These are phyloP conservation scores for Petrolisthes cinctipes DNA, from an alignment of 2,888 invertebrate species.

Conservation along the genomic window DNA sequence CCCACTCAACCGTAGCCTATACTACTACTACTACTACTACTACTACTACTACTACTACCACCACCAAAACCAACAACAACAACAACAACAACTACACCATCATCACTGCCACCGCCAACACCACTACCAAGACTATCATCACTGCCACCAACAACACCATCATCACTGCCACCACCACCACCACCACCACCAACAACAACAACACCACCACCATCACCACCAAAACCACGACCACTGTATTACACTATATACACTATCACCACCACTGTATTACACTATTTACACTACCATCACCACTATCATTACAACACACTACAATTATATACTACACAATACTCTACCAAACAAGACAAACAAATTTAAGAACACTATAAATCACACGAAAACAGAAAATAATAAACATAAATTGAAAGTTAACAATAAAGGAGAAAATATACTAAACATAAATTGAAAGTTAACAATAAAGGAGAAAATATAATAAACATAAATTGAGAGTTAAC, in stretches of 20 bases:
- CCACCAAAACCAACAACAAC: background rate
- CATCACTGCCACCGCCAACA: background rate
- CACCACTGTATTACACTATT: background rate
- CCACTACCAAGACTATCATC: background rate
- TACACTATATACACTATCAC: background rate
- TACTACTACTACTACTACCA: background rate
- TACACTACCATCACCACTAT: background rate
- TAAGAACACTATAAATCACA: no score
- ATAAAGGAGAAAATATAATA: no score
- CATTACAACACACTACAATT: background rate
- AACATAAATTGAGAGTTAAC: no score
- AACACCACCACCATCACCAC: background rate
- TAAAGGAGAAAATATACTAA: no score
- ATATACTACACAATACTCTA: background rate
- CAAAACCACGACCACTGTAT: background rate
- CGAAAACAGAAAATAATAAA: no score
- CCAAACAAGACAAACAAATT: no score
- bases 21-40: background rate
- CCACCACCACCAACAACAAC: background rate
- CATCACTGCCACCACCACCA: background rate
- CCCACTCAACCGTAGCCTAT: background rate
- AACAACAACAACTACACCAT: background rate
- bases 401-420: no score
- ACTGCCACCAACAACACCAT: background rate
- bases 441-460: no score